Evolutionary conservation across 1,140 invertebrate species (phyloP), one percentile per base, ranked within the genome.

Genomic region (Glossosoma conforme): DNA sequence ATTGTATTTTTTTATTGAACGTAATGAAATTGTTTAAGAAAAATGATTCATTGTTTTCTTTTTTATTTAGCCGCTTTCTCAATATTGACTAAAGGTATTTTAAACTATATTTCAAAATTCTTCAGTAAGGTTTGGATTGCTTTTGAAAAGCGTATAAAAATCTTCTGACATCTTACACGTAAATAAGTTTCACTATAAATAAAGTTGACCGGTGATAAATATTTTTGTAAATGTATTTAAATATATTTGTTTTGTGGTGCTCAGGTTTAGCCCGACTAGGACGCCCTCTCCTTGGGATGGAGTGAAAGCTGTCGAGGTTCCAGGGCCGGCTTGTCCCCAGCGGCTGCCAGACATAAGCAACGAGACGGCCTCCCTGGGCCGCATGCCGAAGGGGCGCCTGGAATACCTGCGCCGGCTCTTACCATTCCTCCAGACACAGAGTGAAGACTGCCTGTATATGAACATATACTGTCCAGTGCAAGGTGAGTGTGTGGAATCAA

Each of bases 371-470:
- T 84, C 85, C 1, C 67, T 93, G 44, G 81, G 85, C 58, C 82
- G 81, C 44, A 93, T 96, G 85, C 93, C 93, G 2, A 86, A 85
- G 62, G 91, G 90, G n/a, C 76, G 92, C 10, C 73, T 95, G 35
- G 86, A 93, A 60, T 90, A 92, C 63, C 75, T 97, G 18, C 84
- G 85, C 58, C 78, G 89, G 60, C 73, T 97, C 42, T 68, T 91
- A 54, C 89, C 90, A 4, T 84, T 87, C 67, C 73, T 97, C 44
- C 82, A 81, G 61, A 91, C 96, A 63, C 93, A 97, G 69, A 92
- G 87, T 60, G 95, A 98, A 76, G 95, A 98, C 72, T 98, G 95
- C 64, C 79, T 98, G 18, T 96, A 95, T 67, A 79, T 98, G 61
- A 98, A 98, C 67, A 89, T 98, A 60, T 97, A 94, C 68, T 85